A percentile compares a stretch with the other conserved stretches of the same genome.
Evolutionary conservation across 2,888 invertebrate genomes (phyloP).

Genomic region (Koerneria pararmatus): DNA sequence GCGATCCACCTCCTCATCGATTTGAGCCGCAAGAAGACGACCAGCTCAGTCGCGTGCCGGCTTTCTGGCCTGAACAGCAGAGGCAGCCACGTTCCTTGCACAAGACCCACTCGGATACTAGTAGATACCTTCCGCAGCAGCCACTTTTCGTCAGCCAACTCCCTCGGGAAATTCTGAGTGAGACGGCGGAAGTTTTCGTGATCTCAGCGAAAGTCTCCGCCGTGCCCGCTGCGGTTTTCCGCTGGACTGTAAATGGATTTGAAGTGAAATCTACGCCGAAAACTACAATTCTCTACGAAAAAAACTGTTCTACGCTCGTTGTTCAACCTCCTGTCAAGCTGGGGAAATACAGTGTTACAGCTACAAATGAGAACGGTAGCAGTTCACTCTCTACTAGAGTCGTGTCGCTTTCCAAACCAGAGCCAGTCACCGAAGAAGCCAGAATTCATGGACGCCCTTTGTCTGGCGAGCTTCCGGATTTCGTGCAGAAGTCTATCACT

Average conservation of each 20-base stretch:
- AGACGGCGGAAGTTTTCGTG: conserved; percentile 44
- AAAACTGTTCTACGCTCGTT: conserved; percentile 49
- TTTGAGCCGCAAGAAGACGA: too few relatives aligned
- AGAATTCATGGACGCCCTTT: background rate
- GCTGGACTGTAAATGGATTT: conserved; percentile 64
- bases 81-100: conserved; percentile 23
- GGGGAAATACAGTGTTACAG: conserved; percentile 50
- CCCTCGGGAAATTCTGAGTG: conserved; percentile 27
- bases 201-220: conserved; percentile 51
- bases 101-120: conserved; percentile 23
- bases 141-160: conserved; percentile 31
- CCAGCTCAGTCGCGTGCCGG: background rate
- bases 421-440: conserved; percentile 31
- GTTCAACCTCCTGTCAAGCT: conserved; percentile 48
- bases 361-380: conserved; percentile 45
- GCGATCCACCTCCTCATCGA: too few relatives aligned
- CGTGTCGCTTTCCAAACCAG: conserved; percentile 31
- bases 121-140: conserved; percentile 45
- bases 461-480: conserved; percentile 29
- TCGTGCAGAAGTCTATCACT: conserved; percentile 39
- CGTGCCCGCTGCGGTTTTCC: conserved; percentile 57
- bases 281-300: conserved; percentile 41
- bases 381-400: conserved; percentile 34
- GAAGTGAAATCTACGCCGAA: conserved; percentile 50
- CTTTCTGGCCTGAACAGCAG: too few relatives aligned